These are phyloP conservation scores for Hypomecis atomaria DNA, from an alignment of 2,888 invertebrate species.

Conservation along the genomic window DNA sequence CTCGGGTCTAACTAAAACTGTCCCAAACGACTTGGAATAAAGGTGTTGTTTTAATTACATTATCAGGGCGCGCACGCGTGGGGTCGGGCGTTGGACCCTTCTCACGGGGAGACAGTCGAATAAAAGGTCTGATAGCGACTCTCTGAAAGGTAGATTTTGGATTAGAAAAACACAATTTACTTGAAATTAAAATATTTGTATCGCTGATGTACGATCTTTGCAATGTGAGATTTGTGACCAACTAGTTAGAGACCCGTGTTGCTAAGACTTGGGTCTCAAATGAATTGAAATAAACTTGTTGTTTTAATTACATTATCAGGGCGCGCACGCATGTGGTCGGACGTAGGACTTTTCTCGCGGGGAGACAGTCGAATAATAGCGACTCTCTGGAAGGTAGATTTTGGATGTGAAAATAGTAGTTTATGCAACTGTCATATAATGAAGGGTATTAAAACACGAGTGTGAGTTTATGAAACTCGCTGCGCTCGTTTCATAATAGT, in stretches of 20 bases:
- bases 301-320: constrained; percentile 85
- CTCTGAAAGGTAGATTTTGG: constrained; percentile 20
- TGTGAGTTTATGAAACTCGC: no score
- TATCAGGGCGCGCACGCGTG: constrained; percentile 80
- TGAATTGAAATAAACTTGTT: constrained; percentile 77
- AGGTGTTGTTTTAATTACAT: constrained; percentile 85
- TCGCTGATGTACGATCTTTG: no score
- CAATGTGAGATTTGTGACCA: no score
- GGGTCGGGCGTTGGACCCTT: constrained; percentile 71
- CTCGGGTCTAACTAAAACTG: constrained; percentile 24
- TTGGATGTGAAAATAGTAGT: neutral
- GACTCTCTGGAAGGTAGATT: constrained; percentile 43
- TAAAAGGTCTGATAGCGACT: constrained; percentile 74
- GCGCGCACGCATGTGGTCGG: constrained; percentile 73
- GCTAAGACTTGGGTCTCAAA: constrained; percentile 13
- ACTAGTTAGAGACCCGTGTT: no score
- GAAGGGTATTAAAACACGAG: no score
- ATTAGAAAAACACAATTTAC: neutral
- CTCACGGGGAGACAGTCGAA: constrained; percentile 84
- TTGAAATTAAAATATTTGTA: no score
- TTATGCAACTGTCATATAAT: no score
- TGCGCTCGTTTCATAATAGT: no score
- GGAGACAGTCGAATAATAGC: constrained; percentile 82
- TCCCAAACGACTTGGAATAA: constrained; percentile 59
- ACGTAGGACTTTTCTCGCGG: constrained; percentile 79